Base-by-base conservation (phyloP, 2,113 vertebrate species). In the Paedocypris sp. region DNA sequence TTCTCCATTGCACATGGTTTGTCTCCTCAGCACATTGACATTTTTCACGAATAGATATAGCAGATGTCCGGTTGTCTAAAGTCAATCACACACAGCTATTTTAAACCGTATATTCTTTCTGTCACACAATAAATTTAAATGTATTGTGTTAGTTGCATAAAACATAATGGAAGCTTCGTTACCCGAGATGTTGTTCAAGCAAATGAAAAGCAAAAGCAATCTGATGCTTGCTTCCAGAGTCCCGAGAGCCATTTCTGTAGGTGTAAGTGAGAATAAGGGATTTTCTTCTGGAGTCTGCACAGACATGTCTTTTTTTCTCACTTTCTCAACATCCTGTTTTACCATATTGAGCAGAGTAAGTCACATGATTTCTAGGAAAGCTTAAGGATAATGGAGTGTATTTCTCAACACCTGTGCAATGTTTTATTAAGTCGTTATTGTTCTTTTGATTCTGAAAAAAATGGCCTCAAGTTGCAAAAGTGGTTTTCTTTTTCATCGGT, bases 291-390 rank as follows among this genome's bases (percentile, higher is more conserved):
- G 52, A 31, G 13, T 54, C 9, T 64, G 41, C 12, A 16, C 19
- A 12, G 19, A 32, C n/a, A 13, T 28, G 29, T 23, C 3, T 16
- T 3, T 39, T 4, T 29, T 13, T 4, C 3, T 13, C 12, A 15
- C 8, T 26, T 15, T 25, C 22, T 42, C 58, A 2, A 8, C 39
- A 71, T 69, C 65, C 72, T 62, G 60, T 6, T 53, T 73, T 38
- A 42, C 68, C 72, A 71, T 62, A 72, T 68, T 49, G 16, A 70
- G 61, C 4, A 12, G 12, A 15, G 3, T 42, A 6, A 31, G 51
- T 82, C 71, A 75, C 68, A 61, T 74, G 70, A 8, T 73, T 74
- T 77, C 58, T 33, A 53, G n/a, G 16, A 74, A 28, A 31, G 18
- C n/a, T 35, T 15, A 6, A 5, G 35, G 57, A 25, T 5, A 23